Base-by-base conservation (phyloP, 2,113 vertebrate genomes). In the Cettia cetti region DNA sequence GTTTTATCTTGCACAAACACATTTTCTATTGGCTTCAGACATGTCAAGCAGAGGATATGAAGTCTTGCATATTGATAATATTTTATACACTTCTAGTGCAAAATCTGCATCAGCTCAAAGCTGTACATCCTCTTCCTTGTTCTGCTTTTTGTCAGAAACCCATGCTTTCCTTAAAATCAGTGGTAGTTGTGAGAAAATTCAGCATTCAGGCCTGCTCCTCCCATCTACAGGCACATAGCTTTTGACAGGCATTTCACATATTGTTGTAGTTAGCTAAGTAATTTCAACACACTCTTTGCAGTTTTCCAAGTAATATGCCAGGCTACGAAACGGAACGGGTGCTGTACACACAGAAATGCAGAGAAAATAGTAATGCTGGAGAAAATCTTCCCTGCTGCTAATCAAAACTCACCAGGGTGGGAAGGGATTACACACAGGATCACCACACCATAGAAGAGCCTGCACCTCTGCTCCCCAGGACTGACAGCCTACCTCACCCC, bases 231-330 rank as follows among this genome's bases (percentile, higher is more conserved):
- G 33, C 70, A 66, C 78, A 27, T 2, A 78, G n/a, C 40, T 80
- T 66, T 70, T 81, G 90, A 92, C 68, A 91, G 82, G 60, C 60
- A 53, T 86, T 95, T 95, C 90, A 79, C 61, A 80, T 85, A 74
- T 7, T 59, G 80, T 70, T 33, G 0, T 74, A 76, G 61, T 72
- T 64, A 82, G 72, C 79, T 66, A 90, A 91, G 82, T 89, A 70
- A 80, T 92, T 86, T 66, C 86, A 88, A 42, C 75, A 90, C n/a
- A 13, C 47, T 82, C 52, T 88, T 82, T 94, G 63, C 84, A 80
- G 84, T 80, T 90, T 87, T 82, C 50, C 64, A 63, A 85, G 66
- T 72, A 85, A 77, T 75, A 64, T 16, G 56, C 21, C 82, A 78
- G 79, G 54, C 82, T 80, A 61, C 0, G 0, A 90, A 94, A 92